Base-by-base conservation (phyloP, 2,113 vertebrate genomes). In the Tiliqua scincoides region DNA sequence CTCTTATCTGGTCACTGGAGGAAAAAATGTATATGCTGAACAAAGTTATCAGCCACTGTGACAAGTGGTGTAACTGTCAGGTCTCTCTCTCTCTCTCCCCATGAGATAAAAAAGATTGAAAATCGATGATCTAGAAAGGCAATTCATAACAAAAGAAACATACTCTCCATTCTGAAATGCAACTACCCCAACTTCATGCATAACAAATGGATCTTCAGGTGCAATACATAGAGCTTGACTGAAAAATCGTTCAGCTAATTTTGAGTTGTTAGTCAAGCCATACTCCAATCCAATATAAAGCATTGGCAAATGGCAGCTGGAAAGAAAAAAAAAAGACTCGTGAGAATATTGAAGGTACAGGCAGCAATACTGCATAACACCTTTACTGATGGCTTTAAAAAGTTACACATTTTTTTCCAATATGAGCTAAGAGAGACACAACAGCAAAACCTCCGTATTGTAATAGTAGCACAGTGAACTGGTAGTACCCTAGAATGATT, bases 161-260 rank as follows among this genome's bases (percentile, higher is more conserved):
- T 96, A 99, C 99, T 99, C 98, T 97, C 98, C 98, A 68, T 99
- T 99, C 88, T 99, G 99, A 96, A 99, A 99, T 27, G 99, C 99
- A 59, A 99, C 99, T 87, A 99, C 99, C 1, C 98, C 99, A 88
- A 99, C 98, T 95, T 99, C 99, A 17, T 99, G 99, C 93, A 99
- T 99, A 87, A 99, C 98, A 84, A 99, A 99, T 2, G 99, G 99
- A 89, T 99, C 99, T 94, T 99, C 99, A 3, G 99, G 99, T 23
- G 99, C 99, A n/a, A 99, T 98, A 88, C 98, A 99, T 25, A 99
- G 96, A 82, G 99, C 99, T 87, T 99, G 98, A 94, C 99, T 99
- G 93, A 99, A 99, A 96, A 99, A 99, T 12, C 98, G 97, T 85
- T 99, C 99, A 1, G 99, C 99, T 90, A 99, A 92, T 93, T 99